These are phyloP conservation scores for Thera obeliscata DNA, from an alignment of 2,888 invertebrate genomes.

Conservation along the genomic window DNA sequence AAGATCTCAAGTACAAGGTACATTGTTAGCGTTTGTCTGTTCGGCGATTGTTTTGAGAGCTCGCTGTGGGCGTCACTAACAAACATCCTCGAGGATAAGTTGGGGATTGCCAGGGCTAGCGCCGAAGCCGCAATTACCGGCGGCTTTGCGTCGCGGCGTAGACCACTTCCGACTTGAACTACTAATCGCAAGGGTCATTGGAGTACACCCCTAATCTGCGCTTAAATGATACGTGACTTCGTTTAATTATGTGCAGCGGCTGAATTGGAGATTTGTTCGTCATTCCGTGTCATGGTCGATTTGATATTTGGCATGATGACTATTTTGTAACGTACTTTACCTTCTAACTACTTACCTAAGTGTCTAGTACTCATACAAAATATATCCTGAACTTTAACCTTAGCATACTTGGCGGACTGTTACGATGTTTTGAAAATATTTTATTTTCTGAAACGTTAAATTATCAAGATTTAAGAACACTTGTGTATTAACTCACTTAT, in stretches of 20 bases:
- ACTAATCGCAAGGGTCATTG: constrained; percentile 71
- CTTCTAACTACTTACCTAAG: too few species aligned
- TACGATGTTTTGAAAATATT: not conserved
- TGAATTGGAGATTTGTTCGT: constrained; percentile 27
- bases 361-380: too few species aligned
- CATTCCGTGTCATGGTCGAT: constrained; percentile 23
- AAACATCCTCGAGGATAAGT: constrained; percentile 66
- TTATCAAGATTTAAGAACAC: not conserved
- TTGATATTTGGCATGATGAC: constrained; percentile 11
- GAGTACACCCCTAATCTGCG: constrained; percentile 65
- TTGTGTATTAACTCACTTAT: not conserved
- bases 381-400: too few species aligned
- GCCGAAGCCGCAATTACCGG: constrained; percentile 77
- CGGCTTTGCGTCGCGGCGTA: constrained; percentile 69
- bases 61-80: constrained; percentile 56
- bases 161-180: constrained; percentile 56
- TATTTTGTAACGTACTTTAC: too few species aligned
- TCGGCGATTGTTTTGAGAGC: constrained; percentile 53
- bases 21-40: constrained; percentile 34
- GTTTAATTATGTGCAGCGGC: constrained; percentile 50
- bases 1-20: constrained; percentile 15
- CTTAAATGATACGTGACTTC: constrained; percentile 69
- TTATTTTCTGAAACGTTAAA: not conserved
- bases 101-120: constrained; percentile 67
- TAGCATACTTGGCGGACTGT: not conserved